Conservation (phyloP, 1,140 invertebrate genomes). For the Metopolophium dirhodum region DNA sequence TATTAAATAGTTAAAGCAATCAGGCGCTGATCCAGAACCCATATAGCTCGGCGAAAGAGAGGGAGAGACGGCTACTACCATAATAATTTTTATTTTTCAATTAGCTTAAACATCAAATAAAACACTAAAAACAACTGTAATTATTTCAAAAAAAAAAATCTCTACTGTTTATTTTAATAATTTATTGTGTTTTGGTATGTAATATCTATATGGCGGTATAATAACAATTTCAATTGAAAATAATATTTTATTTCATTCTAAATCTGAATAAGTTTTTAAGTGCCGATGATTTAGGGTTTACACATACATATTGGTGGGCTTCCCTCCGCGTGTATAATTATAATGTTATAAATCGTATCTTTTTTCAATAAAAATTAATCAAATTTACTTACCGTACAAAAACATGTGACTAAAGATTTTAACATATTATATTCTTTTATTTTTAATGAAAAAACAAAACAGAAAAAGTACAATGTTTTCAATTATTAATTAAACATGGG, state of each 20-base stretch:
- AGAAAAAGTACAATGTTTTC: neutral
- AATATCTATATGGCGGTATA: neutral
- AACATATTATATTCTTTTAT: neutral
- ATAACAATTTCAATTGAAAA: neutral
- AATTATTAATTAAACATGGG: neutral
- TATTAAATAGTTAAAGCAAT: neutral
- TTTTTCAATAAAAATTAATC: neutral
- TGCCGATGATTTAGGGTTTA: neutral
- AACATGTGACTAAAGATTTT: too few species aligned
- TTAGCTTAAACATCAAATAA: neutral
- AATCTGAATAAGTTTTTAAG: neutral
- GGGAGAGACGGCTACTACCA: neutral
- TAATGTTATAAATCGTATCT: neutral
- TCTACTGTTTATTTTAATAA: neutral
- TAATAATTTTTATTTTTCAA: neutral
- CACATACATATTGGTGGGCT: too few species aligned
- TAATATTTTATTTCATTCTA: neutral
- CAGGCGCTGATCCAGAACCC: neutral
- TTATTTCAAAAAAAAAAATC: neutral
- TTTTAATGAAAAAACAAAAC: neutral
- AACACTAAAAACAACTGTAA: neutral
- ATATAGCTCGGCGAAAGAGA: neutral
- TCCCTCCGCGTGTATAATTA: neutral
- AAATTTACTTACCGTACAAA: neutral
- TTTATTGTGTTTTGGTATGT: neutral